Percentiles rank a stretch among this genome's conserved stretches.
Conservation (phyloP, 2,888 invertebrate species). For the Drosophila tripunctata region DNA sequence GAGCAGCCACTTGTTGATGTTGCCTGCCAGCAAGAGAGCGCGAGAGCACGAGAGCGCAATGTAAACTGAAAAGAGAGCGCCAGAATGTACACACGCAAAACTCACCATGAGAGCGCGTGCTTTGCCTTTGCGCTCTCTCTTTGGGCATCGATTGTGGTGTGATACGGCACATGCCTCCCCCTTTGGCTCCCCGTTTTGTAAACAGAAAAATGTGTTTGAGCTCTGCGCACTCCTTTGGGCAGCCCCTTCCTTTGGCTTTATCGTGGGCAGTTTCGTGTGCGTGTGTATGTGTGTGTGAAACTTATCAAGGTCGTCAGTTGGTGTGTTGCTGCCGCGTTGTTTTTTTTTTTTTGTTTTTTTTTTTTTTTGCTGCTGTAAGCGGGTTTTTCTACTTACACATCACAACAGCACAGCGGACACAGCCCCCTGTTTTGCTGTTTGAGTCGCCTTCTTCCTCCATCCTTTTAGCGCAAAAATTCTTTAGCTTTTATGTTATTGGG, state of each 20-base stretch:
- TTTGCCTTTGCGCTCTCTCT: conserved; percentile 21
- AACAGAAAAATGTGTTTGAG: conserved; percentile 28
- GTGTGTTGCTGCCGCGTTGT: conserved; percentile 61
- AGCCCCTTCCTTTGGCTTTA: conserved; percentile 58
- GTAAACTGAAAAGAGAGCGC: background rate
- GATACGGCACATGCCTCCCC: conserved; percentile 24
- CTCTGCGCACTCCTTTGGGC: conserved; percentile 50
- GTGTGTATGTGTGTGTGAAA: conserved; percentile 47
- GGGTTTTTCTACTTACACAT: conserved; percentile 74
- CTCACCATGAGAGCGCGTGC: conserved; percentile 52
- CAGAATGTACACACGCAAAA: conserved; percentile 7
- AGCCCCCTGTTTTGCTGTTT: conserved; percentile 34
- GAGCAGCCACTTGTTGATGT: conserved; percentile 75
- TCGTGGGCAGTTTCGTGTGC: conserved; percentile 47
- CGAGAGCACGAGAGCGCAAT: background rate
- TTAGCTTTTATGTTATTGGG: conserved; percentile 80
- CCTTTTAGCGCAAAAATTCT: conserved; percentile 75
- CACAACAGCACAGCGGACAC: conserved; percentile 15
- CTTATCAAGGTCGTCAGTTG: conserved; percentile 83
- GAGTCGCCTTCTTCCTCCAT: conserved; percentile 72
- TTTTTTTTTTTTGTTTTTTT: conserved; percentile 39
- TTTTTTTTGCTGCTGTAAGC: conserved; percentile 73
- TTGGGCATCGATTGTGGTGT: conserved; percentile 59
- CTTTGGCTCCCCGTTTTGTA: conserved; percentile 22
- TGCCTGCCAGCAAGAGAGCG: conserved; percentile 1